These are phyloP conservation scores for Rhadinocentrus ornatus DNA, from an alignment of 2,797 vertebrate species.

Conservation along the genomic window DNA sequence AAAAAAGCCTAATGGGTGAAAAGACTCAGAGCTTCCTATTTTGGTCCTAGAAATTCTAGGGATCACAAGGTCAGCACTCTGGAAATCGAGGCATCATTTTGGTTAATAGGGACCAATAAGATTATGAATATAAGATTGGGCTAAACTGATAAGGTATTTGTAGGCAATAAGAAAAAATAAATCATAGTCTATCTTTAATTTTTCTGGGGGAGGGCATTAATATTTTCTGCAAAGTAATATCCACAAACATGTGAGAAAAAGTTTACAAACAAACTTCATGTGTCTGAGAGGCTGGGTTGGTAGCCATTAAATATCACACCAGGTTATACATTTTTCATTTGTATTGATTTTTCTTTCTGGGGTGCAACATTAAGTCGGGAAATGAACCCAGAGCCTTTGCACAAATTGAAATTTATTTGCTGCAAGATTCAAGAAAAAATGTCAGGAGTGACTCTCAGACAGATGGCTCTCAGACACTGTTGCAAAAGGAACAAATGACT, in stretches of 20 bases:
- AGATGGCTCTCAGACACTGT: constrained; percentile 64
- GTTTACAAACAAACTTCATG: background rate
- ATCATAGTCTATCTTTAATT: background rate
- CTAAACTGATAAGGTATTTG: background rate
- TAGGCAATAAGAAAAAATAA: too few relatives aligned
- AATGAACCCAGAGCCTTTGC: constrained; percentile 5
- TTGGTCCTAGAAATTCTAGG: too few relatives aligned
- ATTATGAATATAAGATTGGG: background rate
- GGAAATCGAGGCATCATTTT: background rate
- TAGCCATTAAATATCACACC: background rate
- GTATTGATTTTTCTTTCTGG: constrained; percentile 16
- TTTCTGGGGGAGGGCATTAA: background rate
- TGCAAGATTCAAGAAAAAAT: constrained; percentile 26
- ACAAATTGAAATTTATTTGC: constrained; percentile 5
- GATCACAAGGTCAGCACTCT: background rate
- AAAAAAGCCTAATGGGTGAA: constrained; percentile 76
- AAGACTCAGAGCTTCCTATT: constrained; percentile 48
- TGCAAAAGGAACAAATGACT: constrained; percentile 66
- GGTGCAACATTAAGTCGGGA: constrained; percentile 5
- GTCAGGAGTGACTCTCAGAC: constrained; percentile 44
- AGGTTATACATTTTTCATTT: constrained; percentile 32
- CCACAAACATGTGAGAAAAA: background rate
- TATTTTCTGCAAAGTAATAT: too few relatives aligned
- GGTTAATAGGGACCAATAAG: background rate
- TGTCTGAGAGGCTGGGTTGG: background rate